These are phyloP conservation scores for Tribolium freemani DNA, from an alignment of 2,888 invertebrate genomes.

Conservation along the genomic window DNA sequence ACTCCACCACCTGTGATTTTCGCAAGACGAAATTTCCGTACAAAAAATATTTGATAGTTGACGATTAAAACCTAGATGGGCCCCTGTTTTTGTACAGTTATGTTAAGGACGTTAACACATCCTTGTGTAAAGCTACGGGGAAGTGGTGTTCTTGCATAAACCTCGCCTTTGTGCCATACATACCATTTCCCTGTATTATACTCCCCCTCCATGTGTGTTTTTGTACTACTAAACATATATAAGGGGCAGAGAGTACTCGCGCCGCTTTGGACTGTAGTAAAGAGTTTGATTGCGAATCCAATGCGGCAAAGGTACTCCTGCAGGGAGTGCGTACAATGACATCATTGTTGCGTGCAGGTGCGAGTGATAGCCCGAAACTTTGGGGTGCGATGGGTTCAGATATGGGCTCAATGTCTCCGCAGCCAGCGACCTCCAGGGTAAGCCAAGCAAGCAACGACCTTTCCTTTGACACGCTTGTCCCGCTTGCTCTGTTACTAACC, in stretches of 20 bases:
- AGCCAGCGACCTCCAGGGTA: constrained; percentile 75
- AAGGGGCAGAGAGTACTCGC: constrained; percentile 59
- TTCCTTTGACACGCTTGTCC: constrained; percentile 50
- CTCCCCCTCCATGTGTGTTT: constrained; percentile 54
- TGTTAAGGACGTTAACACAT: constrained; percentile 12
- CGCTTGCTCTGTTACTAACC: constrained; percentile 60
- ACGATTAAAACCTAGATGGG: too few species aligned
- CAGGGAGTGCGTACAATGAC: constrained; percentile 67
- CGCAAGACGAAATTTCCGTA: not conserved
- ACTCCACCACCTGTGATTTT: not conserved
- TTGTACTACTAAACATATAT: constrained; percentile 58
- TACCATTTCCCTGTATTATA: constrained; percentile 43
- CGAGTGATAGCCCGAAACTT: constrained; percentile 71
- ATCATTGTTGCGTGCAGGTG: constrained; percentile 70
- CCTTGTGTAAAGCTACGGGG: constrained; percentile 37
- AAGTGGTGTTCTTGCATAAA: constrained; percentile 37
- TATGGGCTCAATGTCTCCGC: constrained; percentile 71
- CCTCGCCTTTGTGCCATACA: not conserved
- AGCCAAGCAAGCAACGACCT: constrained; percentile 65
- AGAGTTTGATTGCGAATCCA: constrained; percentile 29
- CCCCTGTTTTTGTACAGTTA: constrained; percentile 33
- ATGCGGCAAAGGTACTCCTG: constrained; percentile 56
- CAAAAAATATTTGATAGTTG: constrained; percentile 33
- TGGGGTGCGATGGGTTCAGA: constrained; percentile 71
- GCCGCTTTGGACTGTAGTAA: constrained; percentile 46